Evolutionary conservation across 1,140 invertebrate species (phyloP).

Genomic region (Dysdera silvatica): DNA sequence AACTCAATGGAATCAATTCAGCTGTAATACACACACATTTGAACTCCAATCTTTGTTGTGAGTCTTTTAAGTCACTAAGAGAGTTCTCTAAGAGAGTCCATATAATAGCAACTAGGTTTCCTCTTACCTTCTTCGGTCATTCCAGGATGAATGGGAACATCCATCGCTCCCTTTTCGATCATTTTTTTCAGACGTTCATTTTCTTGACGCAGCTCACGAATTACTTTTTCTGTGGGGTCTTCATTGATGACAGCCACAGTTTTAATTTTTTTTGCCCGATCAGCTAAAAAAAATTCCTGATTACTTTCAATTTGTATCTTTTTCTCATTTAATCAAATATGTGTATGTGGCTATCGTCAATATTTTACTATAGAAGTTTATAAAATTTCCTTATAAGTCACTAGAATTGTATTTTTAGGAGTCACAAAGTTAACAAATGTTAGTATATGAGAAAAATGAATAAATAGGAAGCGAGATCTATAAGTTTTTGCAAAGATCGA

Average conservation of each 20-base stretch:
- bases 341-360: too few species aligned
- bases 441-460: background rate
- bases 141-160: slow-evolving; percentile 35
- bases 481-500: too few species aligned
- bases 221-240: slow-evolving; percentile 53
- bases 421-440: background rate
- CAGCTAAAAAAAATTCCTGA: slow-evolving; percentile 41
- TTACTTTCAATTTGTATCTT: background rate
- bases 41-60: too few species aligned
- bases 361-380: too few species aligned
- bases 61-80: too few species aligned
- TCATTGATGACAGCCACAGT: slow-evolving; percentile 54
- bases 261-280: slow-evolving; percentile 55
- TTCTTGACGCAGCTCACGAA: slow-evolving; percentile 54
- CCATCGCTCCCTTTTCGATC: slow-evolving; percentile 41
- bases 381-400: too few species aligned
- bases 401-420: background rate
- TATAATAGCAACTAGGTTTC: background rate
- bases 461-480: background rate
- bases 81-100: background rate
- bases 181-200: slow-evolving; percentile 51
- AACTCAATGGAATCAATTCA: too few species aligned
- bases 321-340: too few species aligned
- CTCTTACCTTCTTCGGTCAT: slow-evolving; percentile 43
- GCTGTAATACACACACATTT: too few species aligned